Evolutionary conservation across 2,797 vertebrate species (phyloP).

Genomic region (Todus mexicanus): DNA sequence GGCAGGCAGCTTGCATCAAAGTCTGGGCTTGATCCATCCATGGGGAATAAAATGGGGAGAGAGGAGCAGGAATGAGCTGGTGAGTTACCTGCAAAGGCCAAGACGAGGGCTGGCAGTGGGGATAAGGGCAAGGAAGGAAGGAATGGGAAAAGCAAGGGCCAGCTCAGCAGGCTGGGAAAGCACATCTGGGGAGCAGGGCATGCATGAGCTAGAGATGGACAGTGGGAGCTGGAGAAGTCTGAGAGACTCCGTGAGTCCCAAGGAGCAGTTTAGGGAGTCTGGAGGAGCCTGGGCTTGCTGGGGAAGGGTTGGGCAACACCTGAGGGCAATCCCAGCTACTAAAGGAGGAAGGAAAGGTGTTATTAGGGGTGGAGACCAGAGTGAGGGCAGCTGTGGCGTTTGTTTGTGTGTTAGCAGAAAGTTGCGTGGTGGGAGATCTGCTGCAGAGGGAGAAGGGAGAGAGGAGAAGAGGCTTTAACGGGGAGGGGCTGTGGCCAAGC

Average conservation of each 20-base stretch:
- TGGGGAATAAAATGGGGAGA: not conserved
- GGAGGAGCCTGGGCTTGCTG: not conserved
- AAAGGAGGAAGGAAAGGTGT: not conserved
- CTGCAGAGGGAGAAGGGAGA: not conserved
- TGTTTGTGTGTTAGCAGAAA: not conserved
- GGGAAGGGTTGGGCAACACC: not conserved
- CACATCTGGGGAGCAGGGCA: rapidly evolving
- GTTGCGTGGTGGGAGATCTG: not conserved
- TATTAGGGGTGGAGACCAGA: not conserved
- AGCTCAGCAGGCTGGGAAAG: not conserved
- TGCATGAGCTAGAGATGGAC: not conserved
- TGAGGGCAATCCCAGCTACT: not conserved
- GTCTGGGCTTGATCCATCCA: not conserved
- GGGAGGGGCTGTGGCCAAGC: not conserved
- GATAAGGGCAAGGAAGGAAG: not conserved
- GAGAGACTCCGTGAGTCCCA: rapidly evolving
- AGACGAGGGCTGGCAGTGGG: not conserved
- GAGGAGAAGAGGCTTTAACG: not conserved
- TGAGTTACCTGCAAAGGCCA: not conserved
- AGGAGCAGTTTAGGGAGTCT: not conserved
- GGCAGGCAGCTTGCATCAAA: not conserved
- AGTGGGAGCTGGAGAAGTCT: not conserved
- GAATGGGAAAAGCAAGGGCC: not conserved
- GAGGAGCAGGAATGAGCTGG: not conserved
- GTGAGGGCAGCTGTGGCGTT: not conserved